phyloP scores from a whole-genome alignment of 1,140 invertebrate species.

The Tachypleus tridentatus region DNA sequence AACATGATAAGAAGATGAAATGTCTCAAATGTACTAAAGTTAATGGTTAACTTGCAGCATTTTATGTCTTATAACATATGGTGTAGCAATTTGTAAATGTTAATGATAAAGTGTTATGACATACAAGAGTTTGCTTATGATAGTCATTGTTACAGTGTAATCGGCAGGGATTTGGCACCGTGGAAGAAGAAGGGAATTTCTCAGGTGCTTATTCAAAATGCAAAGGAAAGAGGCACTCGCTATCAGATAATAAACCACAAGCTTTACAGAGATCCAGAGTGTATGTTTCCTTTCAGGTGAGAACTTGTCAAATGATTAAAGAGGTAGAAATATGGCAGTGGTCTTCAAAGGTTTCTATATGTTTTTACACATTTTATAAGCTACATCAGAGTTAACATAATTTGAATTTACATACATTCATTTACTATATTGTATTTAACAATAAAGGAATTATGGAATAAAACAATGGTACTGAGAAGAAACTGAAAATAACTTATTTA shows the following conservation, averaged over 20 bases:
- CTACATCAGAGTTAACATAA: too few species aligned
- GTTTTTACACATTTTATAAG: too few species aligned
- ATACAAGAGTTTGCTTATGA: background rate
- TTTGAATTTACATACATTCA: too few species aligned
- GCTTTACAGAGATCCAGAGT: conserved; percentile 67
- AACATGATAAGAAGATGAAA: background rate
- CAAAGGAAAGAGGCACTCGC: conserved; percentile 50
- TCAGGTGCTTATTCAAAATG: conserved; percentile 46
- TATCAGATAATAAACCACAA: conserved; percentile 75
- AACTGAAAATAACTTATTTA: too few species aligned
- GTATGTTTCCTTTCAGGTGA: conserved; percentile 65
- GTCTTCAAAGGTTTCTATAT: too few species aligned
- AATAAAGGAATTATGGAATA: too few species aligned
- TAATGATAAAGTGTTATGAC: background rate
- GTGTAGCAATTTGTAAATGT: background rate
- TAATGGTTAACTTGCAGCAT: background rate
- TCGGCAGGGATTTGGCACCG: conserved; percentile 51
- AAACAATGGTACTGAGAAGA: too few species aligned
- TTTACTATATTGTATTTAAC: too few species aligned
- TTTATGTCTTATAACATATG: background rate
- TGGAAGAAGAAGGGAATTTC: conserved; percentile 54
- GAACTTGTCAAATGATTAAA: background rate
- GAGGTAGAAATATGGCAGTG: too few species aligned
- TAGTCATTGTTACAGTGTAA: conserved; percentile 35
- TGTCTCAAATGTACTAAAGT: background rate